Conservation (phyloP, 2,113 vertebrate genomes). For the Grammomys surdaster region DNA sequence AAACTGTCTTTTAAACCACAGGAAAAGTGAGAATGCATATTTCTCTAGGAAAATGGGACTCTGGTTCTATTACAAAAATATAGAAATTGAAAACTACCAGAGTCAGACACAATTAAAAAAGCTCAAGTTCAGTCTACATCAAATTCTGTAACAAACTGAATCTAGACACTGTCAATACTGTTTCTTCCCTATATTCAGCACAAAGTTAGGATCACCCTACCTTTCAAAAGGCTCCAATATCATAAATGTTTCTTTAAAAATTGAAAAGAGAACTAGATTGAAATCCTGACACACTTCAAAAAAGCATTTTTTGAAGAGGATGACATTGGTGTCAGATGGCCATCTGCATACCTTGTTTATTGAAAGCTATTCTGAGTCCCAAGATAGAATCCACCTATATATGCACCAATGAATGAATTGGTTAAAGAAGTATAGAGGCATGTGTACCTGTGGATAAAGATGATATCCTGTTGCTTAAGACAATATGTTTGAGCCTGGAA, state of each 20-base stretch:
- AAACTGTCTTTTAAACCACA: slow-evolving; percentile 44
- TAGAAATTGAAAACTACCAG: not conserved
- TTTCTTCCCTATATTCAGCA: not conserved
- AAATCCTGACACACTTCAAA: not conserved
- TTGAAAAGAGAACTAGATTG: not conserved
- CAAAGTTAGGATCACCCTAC: not conserved
- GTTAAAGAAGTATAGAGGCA: not conserved
- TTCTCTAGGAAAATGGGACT: not conserved
- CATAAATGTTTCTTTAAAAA: not conserved
- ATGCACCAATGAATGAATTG: not conserved
- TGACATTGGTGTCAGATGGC: not conserved
- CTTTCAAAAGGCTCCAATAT: not conserved
- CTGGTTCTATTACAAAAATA: not conserved
- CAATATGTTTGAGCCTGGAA: not conserved
- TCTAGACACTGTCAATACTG: not conserved
- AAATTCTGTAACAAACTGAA: not conserved
- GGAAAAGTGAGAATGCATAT: not conserved
- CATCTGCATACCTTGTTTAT: not conserved
- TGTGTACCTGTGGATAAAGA: not conserved
- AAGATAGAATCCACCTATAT: not conserved
- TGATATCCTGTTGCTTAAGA: not conserved
- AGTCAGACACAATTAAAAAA: not conserved
- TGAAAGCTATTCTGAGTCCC: not conserved
- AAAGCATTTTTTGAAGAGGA: not conserved
- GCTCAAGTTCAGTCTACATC: not conserved